Percentiles rank a stretch among this genome's conserved stretches.
Conservation (phyloP, 2,797 vertebrate species). For the Schizothorax lantsangensis region DNA sequence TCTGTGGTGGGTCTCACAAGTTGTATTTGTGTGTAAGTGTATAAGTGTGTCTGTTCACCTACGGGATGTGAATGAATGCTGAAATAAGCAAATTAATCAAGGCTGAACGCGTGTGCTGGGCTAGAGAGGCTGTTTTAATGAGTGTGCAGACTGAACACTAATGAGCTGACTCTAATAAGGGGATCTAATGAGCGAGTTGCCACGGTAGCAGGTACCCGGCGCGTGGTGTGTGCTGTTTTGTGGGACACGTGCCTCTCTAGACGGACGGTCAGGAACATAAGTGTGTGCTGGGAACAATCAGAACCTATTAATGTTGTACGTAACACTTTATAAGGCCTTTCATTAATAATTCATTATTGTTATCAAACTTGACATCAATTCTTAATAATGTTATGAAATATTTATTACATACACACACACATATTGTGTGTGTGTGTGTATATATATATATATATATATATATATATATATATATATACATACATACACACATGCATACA, state of each 20-base stretch:
- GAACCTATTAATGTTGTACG: neutral
- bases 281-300: neutral
- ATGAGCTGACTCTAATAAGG: slow-evolving; percentile 57
- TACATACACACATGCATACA: neutral
- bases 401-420: neutral
- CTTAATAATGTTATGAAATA: neutral
- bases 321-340: neutral
- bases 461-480: neutral
- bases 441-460: too few species aligned
- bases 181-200: slow-evolving; percentile 40
- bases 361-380: neutral
- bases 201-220: slow-evolving; percentile 62
- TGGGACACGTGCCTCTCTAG: neutral
- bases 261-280: neutral
- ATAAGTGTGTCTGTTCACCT: slow-evolving; percentile 16
- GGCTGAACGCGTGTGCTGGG: slow-evolving; percentile 19
- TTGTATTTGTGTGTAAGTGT: slow-evolving; percentile 1
- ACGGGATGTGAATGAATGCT: slow-evolving; percentile 26
- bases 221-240: slow-evolving; percentile 19
- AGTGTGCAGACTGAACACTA: slow-evolving; percentile 48
- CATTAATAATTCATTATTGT: neutral
- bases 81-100: slow-evolving; percentile 55
- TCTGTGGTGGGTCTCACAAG: neutral
- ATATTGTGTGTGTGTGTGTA: neutral
- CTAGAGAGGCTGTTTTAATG: slow-evolving; percentile 47